Percentiles rank a stretch among this genome's conserved stretches.
phyloP scores from a whole-genome alignment of 2,797 vertebrate species.

The Champsocephalus esox region DNA sequence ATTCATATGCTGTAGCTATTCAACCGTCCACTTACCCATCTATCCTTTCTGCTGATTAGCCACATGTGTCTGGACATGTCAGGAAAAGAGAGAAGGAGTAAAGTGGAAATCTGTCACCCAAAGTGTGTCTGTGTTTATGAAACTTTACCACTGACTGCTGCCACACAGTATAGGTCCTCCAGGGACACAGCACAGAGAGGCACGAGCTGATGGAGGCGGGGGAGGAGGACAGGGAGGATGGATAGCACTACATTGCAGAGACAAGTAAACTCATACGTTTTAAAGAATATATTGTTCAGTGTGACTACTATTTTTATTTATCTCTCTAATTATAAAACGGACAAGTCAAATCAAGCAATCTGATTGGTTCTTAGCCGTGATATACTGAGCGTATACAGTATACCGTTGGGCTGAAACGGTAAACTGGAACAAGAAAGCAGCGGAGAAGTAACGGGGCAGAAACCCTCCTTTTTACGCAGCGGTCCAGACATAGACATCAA shows the following conservation, averaged over 20 bases:
- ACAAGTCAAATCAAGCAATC: no score
- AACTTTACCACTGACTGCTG: constrained; percentile 71
- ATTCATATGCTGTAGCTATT: constrained; percentile 29
- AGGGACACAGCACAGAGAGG: constrained; percentile 56
- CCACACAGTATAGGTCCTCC: constrained; percentile 62
- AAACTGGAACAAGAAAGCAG: no score
- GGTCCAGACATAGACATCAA: no score
- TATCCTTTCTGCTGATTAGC: constrained; percentile 59
- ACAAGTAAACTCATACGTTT: background rate
- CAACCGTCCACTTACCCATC: constrained; percentile 34
- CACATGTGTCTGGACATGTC: constrained; percentile 77
- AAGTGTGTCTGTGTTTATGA: constrained; percentile 76
- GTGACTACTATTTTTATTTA: constrained; percentile 5
- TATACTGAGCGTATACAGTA: no score
- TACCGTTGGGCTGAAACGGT: no score
- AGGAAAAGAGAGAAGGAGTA: constrained; percentile 52
- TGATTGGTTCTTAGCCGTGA: no score
- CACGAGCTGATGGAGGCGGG: constrained; percentile 28
- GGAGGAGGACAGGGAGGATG: constrained; percentile 2
- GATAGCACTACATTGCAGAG: constrained; percentile 11
- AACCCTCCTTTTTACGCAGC: no score
- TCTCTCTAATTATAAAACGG: background rate
- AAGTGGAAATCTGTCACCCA: constrained; percentile 62
- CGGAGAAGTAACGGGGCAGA: no score
- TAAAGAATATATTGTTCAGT: constrained; percentile 10